Base-by-base conservation (phyloP, 2,888 invertebrate genomes). In the Eupithecia subfuscata region DNA sequence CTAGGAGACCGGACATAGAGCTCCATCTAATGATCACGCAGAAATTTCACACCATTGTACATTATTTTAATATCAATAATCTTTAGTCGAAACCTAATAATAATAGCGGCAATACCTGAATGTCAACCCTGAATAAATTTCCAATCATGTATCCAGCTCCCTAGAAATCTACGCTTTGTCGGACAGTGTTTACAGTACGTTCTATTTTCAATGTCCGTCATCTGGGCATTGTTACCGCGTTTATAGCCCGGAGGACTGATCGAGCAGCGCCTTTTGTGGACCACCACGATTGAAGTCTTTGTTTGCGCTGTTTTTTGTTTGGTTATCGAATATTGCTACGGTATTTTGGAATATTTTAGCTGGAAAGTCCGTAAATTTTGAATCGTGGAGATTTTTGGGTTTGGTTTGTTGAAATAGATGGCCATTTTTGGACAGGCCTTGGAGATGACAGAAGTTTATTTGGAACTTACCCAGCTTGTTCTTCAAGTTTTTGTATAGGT, bases 121-220 rank as follows among this genome's bases (percentile, higher is more conserved):
- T 60, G 12, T 60, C 56, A 25, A 60, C 25, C 60, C 12, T 60
- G 40, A 68, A 43, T n/a, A n/a, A 43, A 68, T 45, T 68, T 68
- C 68, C 68, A 43, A 43, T 43, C 68, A 40, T 68, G 43, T 25
- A 68, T 68, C 68, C 22, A 43, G 43, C 37, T 25, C 68, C 14
- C 40, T 43, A 68, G 68, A 68, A 68, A 4, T 40, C 88, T 86
- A 82, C 90, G 92, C 90, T 93, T 92, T 92, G 93, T 92, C 91
- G 92, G 91, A 87, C 82, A 87, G 82, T 93, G 94, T 95, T 94
- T 94, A 95, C 90, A 85, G 90, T 93, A 90, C 86, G 90, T 88
- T 93, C 94, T 95, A 95, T 95, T 95, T 95, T 92, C 88, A 92
- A 88, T 90, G 93, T 92, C 91, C 92, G 91, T 94, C 94, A 93